Conservation (phyloP, 2,888 invertebrate species). For the Lucinisca nassula region DNA sequence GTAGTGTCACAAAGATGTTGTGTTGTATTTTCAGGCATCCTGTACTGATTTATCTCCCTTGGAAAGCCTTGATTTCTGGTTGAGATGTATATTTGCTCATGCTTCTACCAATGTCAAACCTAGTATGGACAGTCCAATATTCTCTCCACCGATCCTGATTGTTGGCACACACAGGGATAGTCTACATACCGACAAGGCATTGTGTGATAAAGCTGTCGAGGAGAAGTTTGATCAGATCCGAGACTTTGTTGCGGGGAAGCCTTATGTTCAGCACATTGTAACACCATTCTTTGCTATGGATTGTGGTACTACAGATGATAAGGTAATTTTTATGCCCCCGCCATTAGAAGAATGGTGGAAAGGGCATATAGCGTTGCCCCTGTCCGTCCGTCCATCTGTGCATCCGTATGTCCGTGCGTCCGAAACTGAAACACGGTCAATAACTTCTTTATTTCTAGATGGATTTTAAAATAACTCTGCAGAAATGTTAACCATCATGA, state of each 20-base stretch:
- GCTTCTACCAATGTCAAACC: conserved; percentile 81
- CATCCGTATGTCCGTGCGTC: too few relatives aligned
- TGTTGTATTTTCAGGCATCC: conserved; percentile 1
- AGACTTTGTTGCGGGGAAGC: conserved; percentile 84
- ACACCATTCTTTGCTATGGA: conserved; percentile 87
- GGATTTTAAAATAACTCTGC: too few relatives aligned
- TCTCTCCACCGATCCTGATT: conserved; percentile 88
- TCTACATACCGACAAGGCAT: conserved; percentile 79
- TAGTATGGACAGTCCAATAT: conserved; percentile 75
- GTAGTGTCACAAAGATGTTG: too few relatives aligned
- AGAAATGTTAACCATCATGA: too few relatives aligned
- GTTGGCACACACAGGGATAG: conserved; percentile 87
- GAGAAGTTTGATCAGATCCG: conserved; percentile 86
- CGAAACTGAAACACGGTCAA: too few relatives aligned
- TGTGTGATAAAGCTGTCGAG: conserved; percentile 74
- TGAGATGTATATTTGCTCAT: conserved; percentile 86
- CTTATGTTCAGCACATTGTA: conserved; percentile 86
- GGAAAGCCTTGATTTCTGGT: conserved; percentile 86
- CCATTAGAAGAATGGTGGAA: too few relatives aligned
- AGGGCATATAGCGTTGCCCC: too few relatives aligned
- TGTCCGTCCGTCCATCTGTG: too few relatives aligned
- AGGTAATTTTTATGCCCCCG: too few relatives aligned
- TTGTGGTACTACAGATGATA: conserved; percentile 64
- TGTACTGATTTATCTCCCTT: conserved; percentile 77
- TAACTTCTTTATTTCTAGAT: too few relatives aligned